These are phyloP conservation scores for Regulus satrapa DNA, from an alignment of 2,113 vertebrate species.

Conservation along the genomic window DNA sequence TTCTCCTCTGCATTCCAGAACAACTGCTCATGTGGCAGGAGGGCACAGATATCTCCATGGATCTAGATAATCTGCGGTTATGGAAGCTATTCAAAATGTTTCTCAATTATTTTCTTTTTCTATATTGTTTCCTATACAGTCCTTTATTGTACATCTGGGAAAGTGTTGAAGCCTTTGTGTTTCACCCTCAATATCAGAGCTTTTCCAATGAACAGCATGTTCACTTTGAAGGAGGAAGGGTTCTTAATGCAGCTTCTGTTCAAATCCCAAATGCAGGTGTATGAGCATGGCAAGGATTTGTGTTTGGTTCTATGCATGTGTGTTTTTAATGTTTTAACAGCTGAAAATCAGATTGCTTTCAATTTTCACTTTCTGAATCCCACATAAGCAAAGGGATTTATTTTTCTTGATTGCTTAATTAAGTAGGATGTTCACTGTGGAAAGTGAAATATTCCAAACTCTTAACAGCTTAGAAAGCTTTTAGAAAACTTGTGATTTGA, in stretches of 20 bases:
- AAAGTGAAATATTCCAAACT: not conserved
- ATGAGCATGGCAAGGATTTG: not conserved
- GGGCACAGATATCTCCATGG: not conserved
- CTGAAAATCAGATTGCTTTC: conserved; percentile 4
- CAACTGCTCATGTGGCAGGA: not conserved
- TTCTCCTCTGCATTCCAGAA: not conserved
- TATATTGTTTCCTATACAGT: not conserved
- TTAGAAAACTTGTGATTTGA: conserved; percentile 2
- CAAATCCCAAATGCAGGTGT: not conserved
- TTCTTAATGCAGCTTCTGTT: not conserved
- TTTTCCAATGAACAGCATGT: not conserved
- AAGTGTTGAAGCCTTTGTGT: not conserved
- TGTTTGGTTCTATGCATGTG: not conserved
- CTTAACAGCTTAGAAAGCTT: conserved; percentile 7
- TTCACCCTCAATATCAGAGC: not conserved
- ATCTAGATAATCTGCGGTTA: not conserved
- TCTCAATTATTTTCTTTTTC: not conserved
- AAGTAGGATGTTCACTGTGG: not conserved
- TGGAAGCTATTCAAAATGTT: not conserved
- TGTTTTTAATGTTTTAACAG: not conserved
- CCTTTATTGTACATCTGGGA: not conserved
- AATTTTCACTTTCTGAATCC: conserved; percentile 18
- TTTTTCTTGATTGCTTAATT: conserved; percentile 60
- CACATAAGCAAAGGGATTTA: conserved; percentile 33
- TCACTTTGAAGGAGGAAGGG: not conserved